Percentiles rank a stretch among this genome's conserved stretches.
Evolutionary conservation across 2,113 vertebrate genomes (phyloP).

Genomic region (Festucalex cinctus): DNA sequence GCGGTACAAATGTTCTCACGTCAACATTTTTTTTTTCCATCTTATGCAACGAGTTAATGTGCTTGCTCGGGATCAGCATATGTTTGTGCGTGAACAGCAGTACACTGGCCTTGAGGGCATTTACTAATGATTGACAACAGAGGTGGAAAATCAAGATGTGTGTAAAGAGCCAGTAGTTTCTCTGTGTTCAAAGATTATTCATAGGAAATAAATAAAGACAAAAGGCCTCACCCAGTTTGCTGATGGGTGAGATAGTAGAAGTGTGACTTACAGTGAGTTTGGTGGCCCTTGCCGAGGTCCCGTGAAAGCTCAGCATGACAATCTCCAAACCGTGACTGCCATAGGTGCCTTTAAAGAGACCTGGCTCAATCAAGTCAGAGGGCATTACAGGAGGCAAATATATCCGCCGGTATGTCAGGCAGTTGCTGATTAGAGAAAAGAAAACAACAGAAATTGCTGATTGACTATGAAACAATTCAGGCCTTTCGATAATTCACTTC

Average conservation of each 20-base stretch:
- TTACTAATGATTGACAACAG: slow-evolving; percentile 1
- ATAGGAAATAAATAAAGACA: background rate
- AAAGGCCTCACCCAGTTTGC: background rate
- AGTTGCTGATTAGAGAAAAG: slow-evolving; percentile 80
- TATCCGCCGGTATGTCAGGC: slow-evolving; percentile 94
- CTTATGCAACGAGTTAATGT: background rate
- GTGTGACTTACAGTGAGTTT: slow-evolving; percentile 88
- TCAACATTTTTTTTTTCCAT: no score
- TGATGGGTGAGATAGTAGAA: background rate
- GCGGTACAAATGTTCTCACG: no score
- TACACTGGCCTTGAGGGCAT: background rate
- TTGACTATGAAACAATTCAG: background rate
- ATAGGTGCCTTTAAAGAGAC: slow-evolving; percentile 97
- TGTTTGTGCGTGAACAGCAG: background rate
- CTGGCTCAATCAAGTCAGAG: slow-evolving; percentile 83
- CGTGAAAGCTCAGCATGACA: slow-evolving; percentile 95
- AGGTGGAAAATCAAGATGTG: background rate
- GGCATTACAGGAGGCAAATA: slow-evolving; percentile 87
- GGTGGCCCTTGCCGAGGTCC: slow-evolving; percentile 81
- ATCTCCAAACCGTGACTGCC: slow-evolving; percentile 97
- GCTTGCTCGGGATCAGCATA: background rate
- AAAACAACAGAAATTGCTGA: slow-evolving; percentile 7
- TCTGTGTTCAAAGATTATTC: background rate
- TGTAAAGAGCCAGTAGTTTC: background rate
- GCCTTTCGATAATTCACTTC: background rate